Base-by-base conservation (phyloP, 2,888 invertebrate genomes). In the Lampropteryx suffumata region DNA sequence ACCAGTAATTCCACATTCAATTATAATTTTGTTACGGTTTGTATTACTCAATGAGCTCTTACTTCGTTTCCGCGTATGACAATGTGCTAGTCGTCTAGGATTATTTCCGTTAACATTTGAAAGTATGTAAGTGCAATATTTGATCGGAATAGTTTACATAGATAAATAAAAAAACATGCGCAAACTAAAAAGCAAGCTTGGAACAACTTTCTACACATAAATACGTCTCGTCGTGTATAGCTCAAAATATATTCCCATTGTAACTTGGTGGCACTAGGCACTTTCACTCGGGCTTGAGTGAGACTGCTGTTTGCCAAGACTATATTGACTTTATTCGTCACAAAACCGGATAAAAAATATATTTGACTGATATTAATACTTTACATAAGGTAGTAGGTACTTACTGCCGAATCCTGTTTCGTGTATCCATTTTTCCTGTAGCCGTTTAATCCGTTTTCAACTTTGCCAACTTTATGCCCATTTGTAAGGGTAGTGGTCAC, bases 341-440 rank as follows among this genome's bases (percentile, higher is more conserved):
- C 1, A 14, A 21, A 10, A 29, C 33, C 27, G 13, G n/a, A n/a
- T n/a, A n/a, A 24, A 34, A 39, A 32, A 14, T 33, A 36, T 5
- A 33, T 13, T 33, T 3, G 11, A 21, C 11, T 10, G 8, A 27
- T 27, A 21, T 21, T n/a, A 14, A n/a, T 34, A 2, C 10, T 21
- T 13, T 10, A 34, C 4, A 14, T 4, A n/a, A n/a, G 9, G 2
- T 4, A 4, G 8, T 21, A 26, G 10, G 17, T 68, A 84, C 83
- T 85, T 59, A 87, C 88, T 55, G 73, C 69, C 43, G 62, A 52
- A 37, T 82, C 83, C 53, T 73, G 70, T 67, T 83, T 85, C 17
- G 70, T 64, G 57, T 69, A 83, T 76, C 87, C 86, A 61, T 87
- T 88, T 69, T 83, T 87, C 62, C 82, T 82, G 69, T 79, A 84